phyloP scores from a whole-genome alignment of 1,140 invertebrate species.

The Phenacoccus solenopsis region DNA sequence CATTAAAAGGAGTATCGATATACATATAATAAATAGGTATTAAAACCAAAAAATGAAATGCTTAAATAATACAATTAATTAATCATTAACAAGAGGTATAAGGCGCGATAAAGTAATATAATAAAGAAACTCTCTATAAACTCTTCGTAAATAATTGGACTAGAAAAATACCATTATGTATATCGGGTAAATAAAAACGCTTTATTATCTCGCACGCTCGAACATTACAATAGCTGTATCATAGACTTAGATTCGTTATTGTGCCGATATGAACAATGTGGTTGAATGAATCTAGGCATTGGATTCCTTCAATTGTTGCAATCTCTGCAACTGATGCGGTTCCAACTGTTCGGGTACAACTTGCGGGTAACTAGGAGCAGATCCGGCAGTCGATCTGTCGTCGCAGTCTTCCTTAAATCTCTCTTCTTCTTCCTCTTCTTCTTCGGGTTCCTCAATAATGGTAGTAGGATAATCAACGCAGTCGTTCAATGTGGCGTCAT shows the following conservation, averaged over 20 bases:
- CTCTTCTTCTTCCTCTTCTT: constrained; percentile 23
- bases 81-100: neutral
- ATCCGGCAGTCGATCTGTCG: constrained; percentile 11
- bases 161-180: neutral
- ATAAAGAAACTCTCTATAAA: neutral
- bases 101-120: neutral
- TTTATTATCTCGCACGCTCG: neutral
- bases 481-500: constrained; percentile 2
- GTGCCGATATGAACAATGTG: too few species aligned
- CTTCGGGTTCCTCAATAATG: constrained; percentile 21
- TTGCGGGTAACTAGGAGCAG: constrained; percentile 21
- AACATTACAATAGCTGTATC: too few species aligned
- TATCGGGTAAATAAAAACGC: neutral
- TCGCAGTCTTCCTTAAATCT: neutral
- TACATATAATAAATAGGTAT: neutral
- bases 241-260: neutral
- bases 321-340: constrained; percentile 64
- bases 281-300: constrained; percentile 62
- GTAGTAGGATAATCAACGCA: neutral
- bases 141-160: neutral
- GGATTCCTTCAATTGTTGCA: constrained; percentile 75
- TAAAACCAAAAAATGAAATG: neutral
- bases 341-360: constrained; percentile 65
- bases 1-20: neutral
- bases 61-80: neutral